Base-by-base conservation (phyloP, 2,888 invertebrate genomes). In the Mimachlamys varia region DNA sequence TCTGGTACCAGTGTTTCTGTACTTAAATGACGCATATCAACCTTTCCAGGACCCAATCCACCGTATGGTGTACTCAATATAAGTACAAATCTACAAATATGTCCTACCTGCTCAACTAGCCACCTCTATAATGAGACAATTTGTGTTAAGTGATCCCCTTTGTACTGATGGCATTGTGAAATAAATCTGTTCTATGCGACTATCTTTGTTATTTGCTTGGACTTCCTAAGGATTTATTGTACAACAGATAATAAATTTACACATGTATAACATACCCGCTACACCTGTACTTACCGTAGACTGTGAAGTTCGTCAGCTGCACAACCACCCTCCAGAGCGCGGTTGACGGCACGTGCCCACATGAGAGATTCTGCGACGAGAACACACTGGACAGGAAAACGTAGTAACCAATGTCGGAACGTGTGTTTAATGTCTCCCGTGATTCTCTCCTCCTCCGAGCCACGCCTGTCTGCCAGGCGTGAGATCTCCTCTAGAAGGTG, bases 381-480 rank as follows among this genome's bases (percentile, higher is more conserved):
- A 27, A 96, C 95, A 93, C 95, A 96, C 93, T 96, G 96, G 15
- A 94, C 94, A 12, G 96, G 96, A 93, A 96, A 96, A 62, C 95
- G 93, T 87, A 96, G 94, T 92, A 96, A 91, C 96, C 96, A 96
- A 91, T 96, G 96, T 22, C 93, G 92, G 93, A 95, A 96, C 13
- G 92, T 92, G 44, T 94, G 93, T 37, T 94, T 93, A n/a, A 95
- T 94, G 62, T 95, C 93, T 92, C 91, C 88, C 0, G 92, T 88
- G 19, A 93, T 90, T 27, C 92, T 92, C 55, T 88, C 90, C n/a
- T 90, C 88, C 50, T 91, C 87, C 4, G 89, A 88, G 5, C 90
- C 55, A 37, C 92, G 91, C 3, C 90, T 44, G 27, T 91, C 90
- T 58, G 92, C 88, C 44, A 92, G 88, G 49, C 93, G 92, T n/a